These are phyloP conservation scores for Circaetus gallicus DNA, from an alignment of 2,113 vertebrate species.

Conservation along the genomic window DNA sequence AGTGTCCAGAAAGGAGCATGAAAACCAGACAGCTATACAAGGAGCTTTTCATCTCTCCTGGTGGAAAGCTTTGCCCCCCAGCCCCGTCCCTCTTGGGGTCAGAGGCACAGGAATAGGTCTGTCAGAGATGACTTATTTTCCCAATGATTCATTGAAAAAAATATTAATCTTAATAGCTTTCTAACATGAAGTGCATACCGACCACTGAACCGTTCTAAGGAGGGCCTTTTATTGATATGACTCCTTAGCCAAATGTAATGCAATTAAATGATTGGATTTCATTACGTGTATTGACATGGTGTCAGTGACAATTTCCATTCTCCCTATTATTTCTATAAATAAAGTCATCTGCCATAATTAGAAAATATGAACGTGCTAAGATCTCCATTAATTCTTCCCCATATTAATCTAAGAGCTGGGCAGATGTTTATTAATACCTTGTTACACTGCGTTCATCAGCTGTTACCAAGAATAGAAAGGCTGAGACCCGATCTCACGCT, in stretches of 20 bases:
- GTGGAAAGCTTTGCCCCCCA: background rate
- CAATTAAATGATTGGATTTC: conserved; percentile 57
- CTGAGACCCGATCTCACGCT: background rate
- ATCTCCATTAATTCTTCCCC: conserved; percentile 48
- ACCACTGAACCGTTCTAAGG: conserved; percentile 2
- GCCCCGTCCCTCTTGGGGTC: rapidly evolving
- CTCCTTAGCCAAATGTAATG: conserved; percentile 41
- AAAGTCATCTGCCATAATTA: conserved; percentile 60
- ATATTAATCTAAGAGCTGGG: conserved; percentile 46
- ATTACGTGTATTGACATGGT: conserved; percentile 37
- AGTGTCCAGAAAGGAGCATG: background rate
- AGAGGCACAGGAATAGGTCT: background rate
- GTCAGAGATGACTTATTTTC: background rate
- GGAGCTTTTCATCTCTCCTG: background rate
- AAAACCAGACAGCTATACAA: background rate
- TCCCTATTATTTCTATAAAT: conserved; percentile 60
- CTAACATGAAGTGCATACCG: background rate
- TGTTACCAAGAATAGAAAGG: conserved; percentile 42
- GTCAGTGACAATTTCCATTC: conserved; percentile 52
- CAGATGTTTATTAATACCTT: conserved; percentile 54
- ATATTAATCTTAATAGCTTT: conserved; percentile 7
- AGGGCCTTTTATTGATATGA: background rate
- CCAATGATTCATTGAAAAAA: background rate
- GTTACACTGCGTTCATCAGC: conserved; percentile 15
- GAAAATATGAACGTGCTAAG: conserved; percentile 55